A percentile compares a stretch with the other conserved stretches of the same genome.
phyloP scores from a whole-genome alignment of 1,140 invertebrate species.

The Lordiphosa clarofinis region DNA sequence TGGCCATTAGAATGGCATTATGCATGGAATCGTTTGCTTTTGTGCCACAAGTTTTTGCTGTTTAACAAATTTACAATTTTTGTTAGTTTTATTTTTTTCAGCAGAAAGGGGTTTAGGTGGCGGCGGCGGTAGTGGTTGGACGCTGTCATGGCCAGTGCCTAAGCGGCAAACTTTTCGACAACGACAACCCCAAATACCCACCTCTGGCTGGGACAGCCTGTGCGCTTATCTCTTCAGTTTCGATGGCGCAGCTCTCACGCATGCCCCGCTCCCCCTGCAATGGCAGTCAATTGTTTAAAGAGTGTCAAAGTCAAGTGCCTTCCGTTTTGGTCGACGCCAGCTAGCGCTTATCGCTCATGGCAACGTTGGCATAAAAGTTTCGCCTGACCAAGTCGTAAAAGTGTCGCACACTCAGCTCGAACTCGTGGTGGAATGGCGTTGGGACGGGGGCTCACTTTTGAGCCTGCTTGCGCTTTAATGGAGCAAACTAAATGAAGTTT shows the following conservation, averaged over 20 bases:
- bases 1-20: conserved; percentile 3
- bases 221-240: conserved; percentile 61
- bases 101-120: neutral
- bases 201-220: conserved; percentile 38
- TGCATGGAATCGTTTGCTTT: conserved; percentile 9
- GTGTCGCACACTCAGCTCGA: conserved; percentile 41
- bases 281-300: conserved; percentile 71
- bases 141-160: conserved; percentile 11
- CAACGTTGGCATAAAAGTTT: conserved; percentile 73
- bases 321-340: conserved; percentile 31
- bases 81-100: too few relatives aligned
- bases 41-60: conserved; percentile 8
- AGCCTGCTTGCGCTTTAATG: neutral
- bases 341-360: conserved; percentile 59
- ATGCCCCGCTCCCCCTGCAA: conserved; percentile 4
- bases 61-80: conserved; percentile 16
- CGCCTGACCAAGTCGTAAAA: conserved; percentile 57
- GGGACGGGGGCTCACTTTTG: conserved; percentile 17
- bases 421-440: conserved; percentile 25
- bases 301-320: conserved; percentile 74
- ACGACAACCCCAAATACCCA: conserved; percentile 20
- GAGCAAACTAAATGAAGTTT: neutral
- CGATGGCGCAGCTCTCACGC: conserved; percentile 53
- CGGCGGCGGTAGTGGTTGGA: conserved; percentile 1
- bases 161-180: conserved; percentile 55